Evolutionary conservation across 2,888 invertebrate species (phyloP), one percentile per base, ranked within the genome.

Genomic region (Lithophane ornitopus): DNA sequence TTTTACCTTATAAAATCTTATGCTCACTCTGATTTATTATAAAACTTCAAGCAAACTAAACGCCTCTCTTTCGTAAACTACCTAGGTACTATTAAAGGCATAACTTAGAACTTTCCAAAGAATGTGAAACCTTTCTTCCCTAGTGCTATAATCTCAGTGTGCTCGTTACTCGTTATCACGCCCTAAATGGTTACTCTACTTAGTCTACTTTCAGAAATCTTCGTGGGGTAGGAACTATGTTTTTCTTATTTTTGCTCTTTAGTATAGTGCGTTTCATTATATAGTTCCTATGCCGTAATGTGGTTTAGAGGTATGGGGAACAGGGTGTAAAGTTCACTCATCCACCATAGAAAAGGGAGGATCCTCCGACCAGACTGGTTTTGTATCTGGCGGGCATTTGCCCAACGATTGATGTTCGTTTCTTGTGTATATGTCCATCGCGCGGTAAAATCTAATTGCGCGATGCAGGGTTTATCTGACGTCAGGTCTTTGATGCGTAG

Each of bases 171-270:
- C 52, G 46, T 67, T 34, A 59, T 59, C 58, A 52, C 41, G 9
- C 11, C n/a, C 49, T 76, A 52, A 76, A 59, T 76, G 22, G 68
- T 76, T 52, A 76, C 58, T 22, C 26, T 44, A 68, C 41, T 76
- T 52, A 26, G 68, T 59, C n/a, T 28, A 12, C 19, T n/a, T 28
- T 28, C 3, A 49, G 19, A 41, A 58, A 66, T 41, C 19, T 76
- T 76, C 26, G 19, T 0, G 11, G 8, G 28, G 4, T 14, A 56
- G 0, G 28, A 28, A 69, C 22, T 72, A 28, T 6, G 19, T 12
- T 44, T 34, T 56, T 70, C 12, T 44, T 49, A 34, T 22, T 34
- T 19, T 74, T 34, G 28, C 14, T 41, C 28, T n/a, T 74, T 7
- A 39, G 11, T 16, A 28, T 2, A n/a, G 41, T 28, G 12, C 34